Base-by-base conservation (phyloP, 2,888 invertebrate genomes). In the Lasioglossum lativentre region DNA sequence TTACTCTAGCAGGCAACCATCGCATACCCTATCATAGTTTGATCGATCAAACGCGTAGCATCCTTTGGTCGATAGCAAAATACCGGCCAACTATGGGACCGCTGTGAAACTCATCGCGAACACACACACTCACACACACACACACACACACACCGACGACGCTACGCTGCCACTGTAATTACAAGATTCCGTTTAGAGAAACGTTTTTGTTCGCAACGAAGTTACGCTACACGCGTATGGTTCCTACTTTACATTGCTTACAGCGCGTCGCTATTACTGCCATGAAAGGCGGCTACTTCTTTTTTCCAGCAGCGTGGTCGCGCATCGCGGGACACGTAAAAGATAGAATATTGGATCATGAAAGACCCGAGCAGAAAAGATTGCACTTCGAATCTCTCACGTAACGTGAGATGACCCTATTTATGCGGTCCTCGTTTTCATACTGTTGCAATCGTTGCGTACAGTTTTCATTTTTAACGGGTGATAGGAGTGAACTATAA, bases 171-270 rank as follows among this genome's bases (percentile, higher is more conserved):
- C 66, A 8, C 8, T 34, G 66, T 34, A 66, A 19, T 66, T 66
- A 66, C 66, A 66, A 30, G 19, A 19, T 34, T 34, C 34, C 66
- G 66, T 66, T 66, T 66, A 66, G 5, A 66, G 66, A 34, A 66
- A 34, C 19, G 66, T 66, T 66, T 66, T 66, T 66, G 66, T 66
- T 34, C 34, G 34, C 66, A 66, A 66, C 34, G 66, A 66, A 66
- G 66, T 66, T 66, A 66, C 66, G 34, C 19, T 66, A 66, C 63
- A 19, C 63, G 63, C 30, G 34, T 30, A 19, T 34, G 30, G 16
- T 34, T 34, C 19, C 34, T 66, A 66, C 16, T 66, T 66, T 34
- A 66, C 63, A 34, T 66, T 30, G 63, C 63, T 30, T 30, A 19
- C 30, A 66, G 19, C 63, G 34, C 63, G 63, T 34, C 30, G 6